Conservation (phyloP, 2,888 invertebrate species). For the Cyclophora punctaria region DNA sequence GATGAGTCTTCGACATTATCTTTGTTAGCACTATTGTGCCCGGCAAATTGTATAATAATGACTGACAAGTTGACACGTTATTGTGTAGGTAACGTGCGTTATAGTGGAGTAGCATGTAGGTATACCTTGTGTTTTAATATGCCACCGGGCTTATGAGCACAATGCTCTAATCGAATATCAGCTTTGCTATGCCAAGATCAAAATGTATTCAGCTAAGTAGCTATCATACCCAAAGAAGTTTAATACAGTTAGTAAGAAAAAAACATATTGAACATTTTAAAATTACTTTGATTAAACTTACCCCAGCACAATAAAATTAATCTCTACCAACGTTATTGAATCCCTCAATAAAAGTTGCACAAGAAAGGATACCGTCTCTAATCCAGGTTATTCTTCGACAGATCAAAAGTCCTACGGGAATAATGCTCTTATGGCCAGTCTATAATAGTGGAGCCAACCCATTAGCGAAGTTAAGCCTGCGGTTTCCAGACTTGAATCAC, state of each 20-base stretch:
- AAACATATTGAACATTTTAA: too few relatives aligned
- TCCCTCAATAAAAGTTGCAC: neutral
- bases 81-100: neutral
- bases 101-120: too few relatives aligned
- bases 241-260: too few relatives aligned
- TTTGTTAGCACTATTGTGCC: neutral
- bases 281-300: too few relatives aligned
- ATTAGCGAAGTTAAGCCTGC: constrained; percentile 54
- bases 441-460: constrained; percentile 43
- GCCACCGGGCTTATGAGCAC: too few relatives aligned
- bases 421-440: constrained; percentile 43
- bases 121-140: too few relatives aligned
- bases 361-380: constrained; percentile 16
- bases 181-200: too few relatives aligned
- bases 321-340: neutral
- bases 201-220: too few relatives aligned
- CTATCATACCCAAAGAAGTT: too few relatives aligned
- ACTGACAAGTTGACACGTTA: too few relatives aligned
- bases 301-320: too few relatives aligned
- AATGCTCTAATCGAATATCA: too few relatives aligned
- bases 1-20: constrained; percentile 7
- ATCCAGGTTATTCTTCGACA: constrained; percentile 33
- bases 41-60: neutral
- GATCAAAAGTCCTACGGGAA: constrained; percentile 38
- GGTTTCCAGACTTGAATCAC: constrained; percentile 39